Evolutionary conservation across 2,888 invertebrate species (phyloP).

Genomic region (Drosophila suboccidentalis): DNA sequence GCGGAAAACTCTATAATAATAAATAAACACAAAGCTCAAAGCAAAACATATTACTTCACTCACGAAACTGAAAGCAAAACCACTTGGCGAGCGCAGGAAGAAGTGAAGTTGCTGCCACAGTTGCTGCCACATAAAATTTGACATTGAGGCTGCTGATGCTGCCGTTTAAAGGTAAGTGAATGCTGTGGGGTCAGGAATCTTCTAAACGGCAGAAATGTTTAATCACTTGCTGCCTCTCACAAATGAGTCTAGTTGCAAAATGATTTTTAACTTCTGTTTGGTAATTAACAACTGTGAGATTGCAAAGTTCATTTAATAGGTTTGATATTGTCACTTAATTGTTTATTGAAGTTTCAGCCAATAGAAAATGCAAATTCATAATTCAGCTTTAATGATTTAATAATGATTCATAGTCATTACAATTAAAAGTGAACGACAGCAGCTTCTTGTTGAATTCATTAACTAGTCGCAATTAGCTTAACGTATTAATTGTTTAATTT

Average conservation of each 20-base stretch:
- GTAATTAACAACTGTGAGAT: conserved; percentile 2
- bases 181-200: conserved; percentile 28
- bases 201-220: conserved; percentile 39
- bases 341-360: conserved; percentile 10
- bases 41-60: conserved; percentile 59
- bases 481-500: conserved; percentile 43
- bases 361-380: conserved; percentile 33
- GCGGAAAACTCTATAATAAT: conserved; percentile 63
- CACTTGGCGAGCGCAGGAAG: conserved; percentile 58
- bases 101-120: conserved; percentile 68
- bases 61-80: conserved; percentile 69
- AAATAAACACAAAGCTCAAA: conserved; percentile 28
- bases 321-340: conserved; percentile 6
- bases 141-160: conserved; percentile 71
- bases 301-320: background rate
- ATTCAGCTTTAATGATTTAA: conserved; percentile 10
- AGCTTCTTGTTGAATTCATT: conserved; percentile 28
- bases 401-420: conserved; percentile 44
- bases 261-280: conserved; percentile 1
- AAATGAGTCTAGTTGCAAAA: conserved; percentile 30
- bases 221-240: conserved; percentile 59
- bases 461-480: conserved; percentile 30
- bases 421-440: conserved; percentile 30
- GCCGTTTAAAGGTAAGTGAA: conserved; percentile 78
- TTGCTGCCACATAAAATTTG: conserved; percentile 57